Conservation (phyloP, 2,888 invertebrate species). For the Spilosoma lubricipeda region DNA sequence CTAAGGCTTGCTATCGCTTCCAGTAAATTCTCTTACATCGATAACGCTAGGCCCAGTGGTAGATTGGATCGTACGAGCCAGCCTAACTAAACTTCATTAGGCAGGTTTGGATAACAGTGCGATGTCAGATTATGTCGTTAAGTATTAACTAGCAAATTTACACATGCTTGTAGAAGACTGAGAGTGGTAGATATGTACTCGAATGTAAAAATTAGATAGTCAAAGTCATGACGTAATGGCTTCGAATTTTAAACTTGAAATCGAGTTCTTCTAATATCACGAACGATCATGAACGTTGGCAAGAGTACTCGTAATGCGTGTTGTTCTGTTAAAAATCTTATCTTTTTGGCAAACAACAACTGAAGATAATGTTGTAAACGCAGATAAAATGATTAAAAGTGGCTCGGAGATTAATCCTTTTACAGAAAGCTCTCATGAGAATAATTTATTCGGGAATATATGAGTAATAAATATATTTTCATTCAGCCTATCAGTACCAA, state of each 20-base stretch:
- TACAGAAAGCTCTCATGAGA: not conserved
- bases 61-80: slow-evolving; percentile 76
- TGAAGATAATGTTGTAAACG: not conserved
- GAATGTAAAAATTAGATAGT: not conserved
- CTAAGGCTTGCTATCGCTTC: slow-evolving; percentile 33
- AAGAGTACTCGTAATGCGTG: too few species aligned
- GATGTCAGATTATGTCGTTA: slow-evolving; percentile 62
- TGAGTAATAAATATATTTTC: not conserved
- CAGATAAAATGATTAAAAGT: not conserved
- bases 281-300: too few species aligned
- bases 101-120: slow-evolving; percentile 71
- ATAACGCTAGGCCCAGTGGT: slow-evolving; percentile 57
- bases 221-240: not conserved
- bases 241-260: not conserved
- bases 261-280: not conserved
- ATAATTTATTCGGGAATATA: not conserved
- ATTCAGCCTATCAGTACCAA: not conserved
- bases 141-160: slow-evolving; percentile 51
- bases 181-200: not conserved
- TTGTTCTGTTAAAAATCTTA: too few species aligned
- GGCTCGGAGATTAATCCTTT: not conserved
- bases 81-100: slow-evolving; percentile 81
- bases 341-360: too few species aligned
- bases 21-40: slow-evolving; percentile 35
- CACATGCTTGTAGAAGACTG: slow-evolving; percentile 3